Evolutionary conservation across 2,113 vertebrate species (phyloP).

Genomic region (zebrafish (Danio rerio)): GRCz12tu NC_133177.1:39961501-39962000

Average conservation of each 20-base stretch:
- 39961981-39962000: neutral
- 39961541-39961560: conserved; percentile 22
- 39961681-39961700: neutral
- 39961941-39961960: conserved; percentile 12
- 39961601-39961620: conserved; percentile 44
- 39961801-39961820: neutral
- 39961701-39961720: conserved; percentile 19
- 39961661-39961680: neutral
- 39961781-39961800: neutral
- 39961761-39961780: neutral
- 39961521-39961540: conserved; percentile 13
- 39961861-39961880: conserved; percentile 11
- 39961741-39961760: neutral
- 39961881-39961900: neutral
- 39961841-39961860: neutral
- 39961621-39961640: neutral
- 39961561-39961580: conserved; percentile 16
- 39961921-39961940: neutral
- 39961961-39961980: neutral
- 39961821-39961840: neutral
- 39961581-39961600: conserved; percentile 13
- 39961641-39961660: neutral
- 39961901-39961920: conserved; percentile 3
- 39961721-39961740: neutral
- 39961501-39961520: conserved; percentile 38